A percentile compares a stretch with the other conserved stretches of the same genome.
phyloP scores from a whole-genome alignment of 2,113 vertebrate genomes.

The Alces alces region DNA sequence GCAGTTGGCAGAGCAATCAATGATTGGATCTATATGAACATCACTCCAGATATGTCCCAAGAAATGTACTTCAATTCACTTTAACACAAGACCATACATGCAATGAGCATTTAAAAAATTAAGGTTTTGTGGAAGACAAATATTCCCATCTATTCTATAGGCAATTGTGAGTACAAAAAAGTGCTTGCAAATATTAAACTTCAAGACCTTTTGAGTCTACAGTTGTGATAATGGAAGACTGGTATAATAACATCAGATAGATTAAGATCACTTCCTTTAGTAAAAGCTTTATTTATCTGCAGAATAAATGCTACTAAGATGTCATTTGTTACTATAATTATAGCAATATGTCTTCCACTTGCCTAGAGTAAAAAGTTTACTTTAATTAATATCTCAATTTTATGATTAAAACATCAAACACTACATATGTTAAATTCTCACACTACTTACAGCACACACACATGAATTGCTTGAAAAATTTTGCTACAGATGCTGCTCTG shows the following conservation, averaged over 20 bases:
- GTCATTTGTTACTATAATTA: constrained; percentile 10
- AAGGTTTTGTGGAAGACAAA: not conserved
- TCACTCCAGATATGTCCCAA: not conserved
- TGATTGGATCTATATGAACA: not conserved
- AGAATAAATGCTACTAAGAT: not conserved
- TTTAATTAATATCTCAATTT: constrained; percentile 57
- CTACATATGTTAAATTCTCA: constrained; percentile 51
- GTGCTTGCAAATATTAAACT: not conserved
- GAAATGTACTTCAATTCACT: not conserved
- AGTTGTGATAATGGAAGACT: not conserved
- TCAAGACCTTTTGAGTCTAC: not conserved
- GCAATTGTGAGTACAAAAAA: not conserved
- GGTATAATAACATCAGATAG: not conserved
- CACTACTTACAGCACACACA: not conserved
- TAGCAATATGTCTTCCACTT: not conserved
- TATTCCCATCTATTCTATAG: not conserved
- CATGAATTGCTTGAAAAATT: not conserved
- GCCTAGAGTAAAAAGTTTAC: constrained; percentile 18
- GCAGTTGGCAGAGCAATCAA: not conserved
- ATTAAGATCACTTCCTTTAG: not conserved
- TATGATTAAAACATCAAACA: constrained; percentile 37
- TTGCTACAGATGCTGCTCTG: not conserved
- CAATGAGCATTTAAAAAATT: not conserved
- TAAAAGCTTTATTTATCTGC: not conserved
- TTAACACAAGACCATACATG: not conserved